A percentile compares a stretch with the other conserved stretches of the same genome.
Conservation (phyloP, 2,888 invertebrate species). For the Tachina grossa region DNA sequence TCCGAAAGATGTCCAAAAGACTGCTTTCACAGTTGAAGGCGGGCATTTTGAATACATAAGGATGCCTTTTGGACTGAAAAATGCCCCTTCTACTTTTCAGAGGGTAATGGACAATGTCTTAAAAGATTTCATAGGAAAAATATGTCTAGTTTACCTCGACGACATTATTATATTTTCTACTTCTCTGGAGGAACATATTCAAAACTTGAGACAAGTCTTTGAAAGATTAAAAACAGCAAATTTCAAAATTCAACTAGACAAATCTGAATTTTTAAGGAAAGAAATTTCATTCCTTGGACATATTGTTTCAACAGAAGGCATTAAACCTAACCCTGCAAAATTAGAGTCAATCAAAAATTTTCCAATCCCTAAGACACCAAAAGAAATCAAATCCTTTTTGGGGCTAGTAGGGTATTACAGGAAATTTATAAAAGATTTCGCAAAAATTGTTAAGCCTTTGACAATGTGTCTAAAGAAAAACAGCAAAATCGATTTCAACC, state of each 20-base stretch:
- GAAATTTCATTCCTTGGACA: constrained; percentile 19
- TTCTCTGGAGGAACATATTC: too few relatives aligned
- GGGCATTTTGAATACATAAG: constrained; percentile 51
- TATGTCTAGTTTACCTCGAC: too few relatives aligned
- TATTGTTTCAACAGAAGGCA: constrained; percentile 18
- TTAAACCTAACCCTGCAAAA: background rate
- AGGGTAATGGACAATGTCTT: constrained; percentile 30
- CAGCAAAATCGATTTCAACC: background rate
- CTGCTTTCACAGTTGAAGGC: constrained; percentile 45
- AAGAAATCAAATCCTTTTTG: constrained; percentile 31
- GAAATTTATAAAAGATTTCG: too few relatives aligned
- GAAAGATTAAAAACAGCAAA: constrained; percentile 25
- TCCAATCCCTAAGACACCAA: background rate
- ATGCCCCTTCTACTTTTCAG: constrained; percentile 15
- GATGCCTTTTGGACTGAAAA: too few relatives aligned
- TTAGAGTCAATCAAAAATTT: too few relatives aligned
- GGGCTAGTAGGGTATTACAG: too few relatives aligned
- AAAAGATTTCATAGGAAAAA: too few relatives aligned
- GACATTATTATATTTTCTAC: too few relatives aligned
- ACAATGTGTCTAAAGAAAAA: constrained; percentile 64
- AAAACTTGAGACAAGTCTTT: too few relatives aligned
- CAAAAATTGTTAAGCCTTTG: background rate
- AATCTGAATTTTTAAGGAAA: constrained; percentile 5
- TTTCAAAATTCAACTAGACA: constrained; percentile 11
- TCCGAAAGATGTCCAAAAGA: constrained; percentile 33